A percentile compares a stretch with the other conserved stretches of the same genome.
Conservation (phyloP, 2,888 invertebrate genomes). For the Microctonus brassicae region DNA sequence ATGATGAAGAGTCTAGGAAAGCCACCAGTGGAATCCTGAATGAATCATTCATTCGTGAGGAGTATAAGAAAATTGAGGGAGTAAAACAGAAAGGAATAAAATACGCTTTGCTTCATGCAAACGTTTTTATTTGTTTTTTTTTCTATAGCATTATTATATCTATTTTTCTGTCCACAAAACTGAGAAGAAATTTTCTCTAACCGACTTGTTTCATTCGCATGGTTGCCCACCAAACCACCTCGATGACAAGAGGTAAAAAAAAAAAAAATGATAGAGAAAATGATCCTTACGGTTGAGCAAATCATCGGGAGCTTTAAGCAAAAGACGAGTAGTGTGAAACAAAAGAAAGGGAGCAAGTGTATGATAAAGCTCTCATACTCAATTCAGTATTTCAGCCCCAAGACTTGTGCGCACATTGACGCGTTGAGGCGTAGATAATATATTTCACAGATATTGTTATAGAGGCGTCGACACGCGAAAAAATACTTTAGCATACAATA, state of each 20-base stretch:
- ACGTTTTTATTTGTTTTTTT: too few species aligned
- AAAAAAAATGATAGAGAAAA: not conserved
- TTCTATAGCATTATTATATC: too few species aligned
- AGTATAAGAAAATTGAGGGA: not conserved
- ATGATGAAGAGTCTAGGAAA: conserved; percentile 10
- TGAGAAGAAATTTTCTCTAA: conserved; percentile 17
- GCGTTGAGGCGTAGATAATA: not conserved
- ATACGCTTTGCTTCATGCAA: not conserved
- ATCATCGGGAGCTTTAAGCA: not conserved
- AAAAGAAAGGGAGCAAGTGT: not conserved
- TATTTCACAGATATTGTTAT: not conserved
- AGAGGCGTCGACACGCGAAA: too few species aligned
- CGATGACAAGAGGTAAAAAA: conserved; percentile 3
- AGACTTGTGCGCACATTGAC: not conserved
- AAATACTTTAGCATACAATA: too few species aligned
- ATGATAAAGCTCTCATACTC: not conserved
- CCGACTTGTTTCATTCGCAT: conserved; percentile 35
- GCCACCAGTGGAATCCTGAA: conserved; percentile 31
- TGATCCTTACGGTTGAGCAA: conserved; percentile 28
- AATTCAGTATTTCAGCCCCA: not conserved
- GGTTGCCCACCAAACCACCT: conserved; percentile 22
- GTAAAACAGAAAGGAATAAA: not conserved
- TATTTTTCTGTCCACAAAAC: conserved; percentile 19
- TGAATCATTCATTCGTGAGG: conserved; percentile 33
- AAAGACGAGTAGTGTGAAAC: not conserved